Evolutionary conservation across 35 echinoderm and acorn worm genomes (phyloP).

Genomic region (Chiridota heheva): DNA sequence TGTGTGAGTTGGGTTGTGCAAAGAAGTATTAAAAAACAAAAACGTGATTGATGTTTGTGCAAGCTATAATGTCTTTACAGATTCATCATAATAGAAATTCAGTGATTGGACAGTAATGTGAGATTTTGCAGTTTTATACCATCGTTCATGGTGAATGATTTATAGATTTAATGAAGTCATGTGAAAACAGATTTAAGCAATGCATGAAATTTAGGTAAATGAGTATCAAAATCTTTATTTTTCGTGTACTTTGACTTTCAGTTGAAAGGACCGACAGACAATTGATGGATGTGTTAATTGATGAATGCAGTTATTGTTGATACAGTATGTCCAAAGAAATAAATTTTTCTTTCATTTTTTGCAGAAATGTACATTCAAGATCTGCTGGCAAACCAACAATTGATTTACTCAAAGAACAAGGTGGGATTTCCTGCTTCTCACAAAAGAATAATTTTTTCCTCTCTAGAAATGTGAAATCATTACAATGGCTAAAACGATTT

Average conservation of each 20-base stretch:
- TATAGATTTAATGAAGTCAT: too few relatives aligned
- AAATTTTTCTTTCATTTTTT: not conserved
- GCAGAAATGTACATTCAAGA: conserved; percentile 95
- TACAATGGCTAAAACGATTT: not conserved
- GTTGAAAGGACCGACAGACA: too few relatives aligned
- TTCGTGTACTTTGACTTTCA: too few relatives aligned
- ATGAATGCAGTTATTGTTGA: too few relatives aligned
- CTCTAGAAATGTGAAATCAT: not conserved
- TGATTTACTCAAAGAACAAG: conserved; percentile 77
- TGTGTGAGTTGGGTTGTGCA: conserved; percentile 56
- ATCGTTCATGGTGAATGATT: too few relatives aligned
- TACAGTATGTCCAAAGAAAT: too few relatives aligned
- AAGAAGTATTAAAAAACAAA: not conserved
- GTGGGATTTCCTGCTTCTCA: conserved; percentile 10
- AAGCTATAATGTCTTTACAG: not conserved
- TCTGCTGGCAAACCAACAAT: conserved; percentile 91
- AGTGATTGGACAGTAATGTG: not conserved
- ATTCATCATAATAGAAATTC: not conserved
- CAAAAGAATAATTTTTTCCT: not conserved
- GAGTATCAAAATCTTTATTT: too few relatives aligned
- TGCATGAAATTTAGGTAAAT: too few relatives aligned
- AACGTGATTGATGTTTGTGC: not conserved
- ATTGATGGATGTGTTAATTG: too few relatives aligned
- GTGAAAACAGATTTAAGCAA: too few relatives aligned
- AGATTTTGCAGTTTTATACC: not conserved